These are phyloP conservation scores for Scortum barcoo DNA, from an alignment of 2,113 vertebrate genomes.

Conservation along the genomic window DNA sequence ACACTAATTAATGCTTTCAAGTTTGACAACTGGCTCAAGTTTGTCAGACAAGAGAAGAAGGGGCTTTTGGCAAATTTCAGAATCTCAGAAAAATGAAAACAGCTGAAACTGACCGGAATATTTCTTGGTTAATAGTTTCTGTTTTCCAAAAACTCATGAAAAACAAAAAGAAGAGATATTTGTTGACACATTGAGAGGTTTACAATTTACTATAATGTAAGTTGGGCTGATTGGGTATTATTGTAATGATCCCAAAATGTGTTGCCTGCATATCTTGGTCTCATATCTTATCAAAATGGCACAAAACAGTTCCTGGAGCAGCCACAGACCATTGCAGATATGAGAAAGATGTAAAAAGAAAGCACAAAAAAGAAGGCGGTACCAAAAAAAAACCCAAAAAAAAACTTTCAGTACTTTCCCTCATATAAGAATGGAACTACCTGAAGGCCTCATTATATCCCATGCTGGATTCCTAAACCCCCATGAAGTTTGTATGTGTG, in stretches of 20 bases:
- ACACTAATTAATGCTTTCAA: background rate
- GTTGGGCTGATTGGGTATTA: background rate
- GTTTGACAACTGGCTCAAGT: background rate
- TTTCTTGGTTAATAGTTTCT: background rate
- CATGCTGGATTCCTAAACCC: slow-evolving; percentile 26
- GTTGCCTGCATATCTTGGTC: background rate
- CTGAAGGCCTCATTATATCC: slow-evolving; percentile 48
- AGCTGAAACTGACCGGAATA: background rate
- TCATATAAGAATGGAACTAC: slow-evolving; percentile 14
- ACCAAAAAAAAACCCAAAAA: slow-evolving; percentile 8
- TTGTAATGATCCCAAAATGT: background rate
- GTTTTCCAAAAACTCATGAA: background rate
- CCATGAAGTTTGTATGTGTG: slow-evolving; percentile 26
- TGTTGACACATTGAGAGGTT: background rate
- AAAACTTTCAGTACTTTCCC: slow-evolving; percentile 5
- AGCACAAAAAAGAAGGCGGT: slow-evolving; percentile 29
- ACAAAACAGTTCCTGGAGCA: background rate
- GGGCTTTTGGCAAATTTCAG: too few relatives aligned
- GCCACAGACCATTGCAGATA: slow-evolving; percentile 16
- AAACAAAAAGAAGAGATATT: background rate
- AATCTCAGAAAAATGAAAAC: background rate
- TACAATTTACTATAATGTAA: background rate
- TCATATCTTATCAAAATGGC: slow-evolving; percentile 8
- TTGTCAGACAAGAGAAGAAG: background rate
- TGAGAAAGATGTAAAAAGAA: slow-evolving; percentile 18